Evolutionary conservation across 2,888 invertebrate genomes (phyloP).

Genomic region (Chymomyza procnemis): DNA sequence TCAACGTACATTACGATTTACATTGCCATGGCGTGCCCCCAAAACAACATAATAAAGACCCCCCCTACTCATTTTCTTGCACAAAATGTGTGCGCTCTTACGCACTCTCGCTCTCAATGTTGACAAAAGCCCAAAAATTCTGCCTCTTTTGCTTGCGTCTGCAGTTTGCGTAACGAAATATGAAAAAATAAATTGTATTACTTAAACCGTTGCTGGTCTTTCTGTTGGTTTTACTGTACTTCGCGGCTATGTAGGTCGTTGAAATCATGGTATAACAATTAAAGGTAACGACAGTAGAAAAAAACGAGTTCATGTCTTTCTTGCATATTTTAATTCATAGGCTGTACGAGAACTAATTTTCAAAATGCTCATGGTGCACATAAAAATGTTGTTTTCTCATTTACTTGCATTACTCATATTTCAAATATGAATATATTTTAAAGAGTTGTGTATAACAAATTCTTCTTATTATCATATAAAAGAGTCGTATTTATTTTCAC

Average conservation of each 20-base stretch:
- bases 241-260: neutral
- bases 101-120: neutral
- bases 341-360: too few relatives aligned
- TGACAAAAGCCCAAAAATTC: neutral
- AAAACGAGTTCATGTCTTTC: too few relatives aligned
- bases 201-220: neutral
- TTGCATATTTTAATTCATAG: too few relatives aligned
- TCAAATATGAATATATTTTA: too few relatives aligned
- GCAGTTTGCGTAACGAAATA: neutral
- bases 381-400: too few relatives aligned
- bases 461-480: too few relatives aligned
- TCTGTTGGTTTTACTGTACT: neutral
- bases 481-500: too few relatives aligned
- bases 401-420: too few relatives aligned
- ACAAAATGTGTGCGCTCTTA: neutral
- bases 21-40: neutral
- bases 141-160: neutral
- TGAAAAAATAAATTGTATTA: neutral
- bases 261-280: too few relatives aligned
- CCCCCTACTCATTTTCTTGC: neutral
- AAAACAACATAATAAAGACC: neutral
- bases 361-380: too few relatives aligned
- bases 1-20: neutral
- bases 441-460: too few relatives aligned
- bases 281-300: too few relatives aligned